Conservation (phyloP, 2,797 vertebrate species). For the Tangara arthus region DNA sequence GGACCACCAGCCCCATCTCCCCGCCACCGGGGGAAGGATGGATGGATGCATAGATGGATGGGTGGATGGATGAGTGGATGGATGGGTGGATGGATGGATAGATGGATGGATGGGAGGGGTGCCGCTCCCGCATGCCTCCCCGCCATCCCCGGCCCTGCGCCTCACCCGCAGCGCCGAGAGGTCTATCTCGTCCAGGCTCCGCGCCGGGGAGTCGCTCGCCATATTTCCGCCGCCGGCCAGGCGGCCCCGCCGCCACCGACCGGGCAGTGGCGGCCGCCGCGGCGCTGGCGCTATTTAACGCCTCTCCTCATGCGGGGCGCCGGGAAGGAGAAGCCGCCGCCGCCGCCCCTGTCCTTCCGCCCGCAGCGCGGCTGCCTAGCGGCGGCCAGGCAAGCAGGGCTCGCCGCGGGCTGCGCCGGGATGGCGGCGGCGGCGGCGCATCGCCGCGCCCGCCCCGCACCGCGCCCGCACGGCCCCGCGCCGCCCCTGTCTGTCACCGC, state of each 20-base stretch:
- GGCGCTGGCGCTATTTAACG: constrained; percentile 17
- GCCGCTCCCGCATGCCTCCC: neutral
- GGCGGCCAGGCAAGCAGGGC: neutral
- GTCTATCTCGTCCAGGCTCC: constrained; percentile 97
- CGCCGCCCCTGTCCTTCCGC: neutral
- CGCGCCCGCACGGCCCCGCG: neutral
- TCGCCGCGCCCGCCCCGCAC: neutral
- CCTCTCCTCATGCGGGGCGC: constrained; percentile 44
- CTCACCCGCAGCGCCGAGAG: constrained; percentile 96
- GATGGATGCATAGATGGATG: neutral
- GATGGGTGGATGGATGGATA: no score
- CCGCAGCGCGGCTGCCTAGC: neutral
- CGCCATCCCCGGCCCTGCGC: neutral
- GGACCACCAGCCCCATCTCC: neutral
- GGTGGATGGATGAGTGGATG: neutral
- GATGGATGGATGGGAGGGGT: neutral
- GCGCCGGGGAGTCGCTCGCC: constrained; percentile 96
- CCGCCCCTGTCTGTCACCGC: constrained; percentile 13
- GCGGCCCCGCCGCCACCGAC: neutral
- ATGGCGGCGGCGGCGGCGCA: constrained; percentile 25
- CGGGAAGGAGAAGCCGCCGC: neutral
- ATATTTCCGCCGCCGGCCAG: constrained; percentile 74
- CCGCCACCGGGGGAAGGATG: neutral
- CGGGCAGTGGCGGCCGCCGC: constrained; percentile 24
- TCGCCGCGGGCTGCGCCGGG: constrained; percentile 13